phyloP scores from a whole-genome alignment of 2,888 invertebrate genomes.

The Torymus texanus region DNA sequence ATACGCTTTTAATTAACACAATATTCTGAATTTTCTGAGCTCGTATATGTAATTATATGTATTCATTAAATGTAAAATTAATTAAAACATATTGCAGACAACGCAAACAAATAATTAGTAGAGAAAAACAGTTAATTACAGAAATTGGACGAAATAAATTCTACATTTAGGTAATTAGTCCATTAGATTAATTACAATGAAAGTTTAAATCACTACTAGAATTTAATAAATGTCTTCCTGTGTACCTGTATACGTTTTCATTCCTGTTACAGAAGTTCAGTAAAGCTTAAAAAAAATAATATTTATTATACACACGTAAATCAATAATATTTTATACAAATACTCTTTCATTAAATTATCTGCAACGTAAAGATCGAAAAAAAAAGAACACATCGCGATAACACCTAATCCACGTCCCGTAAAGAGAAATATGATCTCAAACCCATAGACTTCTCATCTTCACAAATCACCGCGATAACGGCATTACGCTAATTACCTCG shows the following conservation, averaged over 20 bases:
- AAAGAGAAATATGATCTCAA: neutral
- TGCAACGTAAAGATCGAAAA: too few species aligned
- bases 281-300: too few species aligned
- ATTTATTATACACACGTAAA: too few species aligned
- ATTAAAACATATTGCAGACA: conserved; percentile 1
- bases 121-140: conserved; percentile 1
- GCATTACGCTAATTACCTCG: conserved; percentile 26
- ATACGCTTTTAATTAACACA: too few species aligned
- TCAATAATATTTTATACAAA: too few species aligned
- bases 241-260: too few species aligned
- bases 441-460: neutral
- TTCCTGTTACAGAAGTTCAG: too few species aligned
- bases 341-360: too few species aligned
- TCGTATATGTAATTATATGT: neutral
- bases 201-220: neutral
- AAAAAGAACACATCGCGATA: too few species aligned
- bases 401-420: too few species aligned
- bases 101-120: neutral
- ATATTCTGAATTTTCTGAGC: neutral
- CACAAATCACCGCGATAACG: conserved; percentile 19
- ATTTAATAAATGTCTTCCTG: neutral
- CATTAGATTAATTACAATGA: conserved; percentile 3
- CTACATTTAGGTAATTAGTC: neutral
- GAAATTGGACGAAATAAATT: neutral
- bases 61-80: conserved; percentile 5